These are phyloP conservation scores for Sceloporus tristichus DNA, from an alignment of 2,113 vertebrate species.

Conservation along the genomic window DNA sequence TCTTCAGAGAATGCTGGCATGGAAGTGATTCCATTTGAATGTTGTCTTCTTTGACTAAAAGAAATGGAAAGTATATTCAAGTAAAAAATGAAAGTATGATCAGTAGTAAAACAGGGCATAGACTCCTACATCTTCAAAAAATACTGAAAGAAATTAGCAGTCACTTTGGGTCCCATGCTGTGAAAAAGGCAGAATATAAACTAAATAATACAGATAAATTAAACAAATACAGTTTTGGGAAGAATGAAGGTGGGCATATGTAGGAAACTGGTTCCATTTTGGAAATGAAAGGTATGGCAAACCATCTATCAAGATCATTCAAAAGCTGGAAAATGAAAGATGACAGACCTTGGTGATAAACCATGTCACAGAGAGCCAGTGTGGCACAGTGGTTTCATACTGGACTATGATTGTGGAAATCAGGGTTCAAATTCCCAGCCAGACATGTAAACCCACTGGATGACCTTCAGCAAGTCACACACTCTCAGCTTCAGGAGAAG, in stretches of 20 bases:
- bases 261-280: background rate
- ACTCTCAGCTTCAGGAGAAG: too few relatives aligned
- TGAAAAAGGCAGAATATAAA: too few relatives aligned
- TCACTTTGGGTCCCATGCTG: too few relatives aligned
- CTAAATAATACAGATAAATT: too few relatives aligned
- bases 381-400: too few relatives aligned
- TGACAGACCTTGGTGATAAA: background rate
- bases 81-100: background rate
- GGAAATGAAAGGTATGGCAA: background rate
- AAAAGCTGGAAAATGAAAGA: conserved; percentile 53
- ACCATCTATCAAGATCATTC: conserved; percentile 32
- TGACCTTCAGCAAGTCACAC: too few relatives aligned
- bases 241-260: too few relatives aligned
- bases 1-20: too few relatives aligned
- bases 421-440: too few relatives aligned
- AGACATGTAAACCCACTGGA: too few relatives aligned
- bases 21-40: background rate
- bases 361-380: background rate
- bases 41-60: background rate
- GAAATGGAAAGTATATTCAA: background rate
- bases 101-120: background rate
- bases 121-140: background rate
- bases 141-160: background rate
- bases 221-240: too few relatives aligned
- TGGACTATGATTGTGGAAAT: too few relatives aligned